These are phyloP conservation scores for Solenopsis fugax DNA, from an alignment of 1,140 invertebrate species.

Conservation along the genomic window DNA sequence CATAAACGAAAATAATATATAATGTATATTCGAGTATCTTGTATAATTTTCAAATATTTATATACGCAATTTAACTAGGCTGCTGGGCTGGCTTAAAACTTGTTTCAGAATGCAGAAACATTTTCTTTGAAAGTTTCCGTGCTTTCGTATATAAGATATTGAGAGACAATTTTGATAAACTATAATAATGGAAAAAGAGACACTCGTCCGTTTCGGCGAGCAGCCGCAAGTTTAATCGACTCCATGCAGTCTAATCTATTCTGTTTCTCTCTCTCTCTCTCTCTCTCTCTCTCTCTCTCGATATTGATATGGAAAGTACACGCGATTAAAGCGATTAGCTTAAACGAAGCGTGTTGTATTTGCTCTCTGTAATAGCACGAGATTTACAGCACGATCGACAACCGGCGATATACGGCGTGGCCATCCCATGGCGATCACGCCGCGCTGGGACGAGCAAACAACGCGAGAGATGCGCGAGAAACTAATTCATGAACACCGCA, in stretches of 20 bases:
- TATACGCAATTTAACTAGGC: neutral
- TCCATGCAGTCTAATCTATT: neutral
- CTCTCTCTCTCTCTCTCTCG: too few species aligned
- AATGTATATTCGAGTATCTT: too few species aligned
- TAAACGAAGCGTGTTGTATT: conserved; percentile 37
- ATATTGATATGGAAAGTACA: neutral
- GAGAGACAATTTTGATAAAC: neutral
- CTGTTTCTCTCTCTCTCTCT: neutral
- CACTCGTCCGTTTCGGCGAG: neutral
- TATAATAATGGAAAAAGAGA: neutral
- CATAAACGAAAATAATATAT: too few species aligned
- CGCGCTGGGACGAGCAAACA: neutral
- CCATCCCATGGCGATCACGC: too few species aligned
- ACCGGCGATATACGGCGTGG: too few species aligned
- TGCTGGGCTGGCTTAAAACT: neutral
- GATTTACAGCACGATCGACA: neutral
- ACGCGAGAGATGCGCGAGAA: neutral
- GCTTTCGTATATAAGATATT: neutral
- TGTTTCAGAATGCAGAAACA: neutral
- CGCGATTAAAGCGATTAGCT: neutral
- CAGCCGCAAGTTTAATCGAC: neutral
- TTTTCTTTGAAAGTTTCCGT: neutral
- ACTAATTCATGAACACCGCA: too few species aligned
- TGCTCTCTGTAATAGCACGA: neutral
- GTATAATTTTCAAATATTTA: neutral